phyloP scores from a whole-genome alignment of 2,113 vertebrate species.

The Cygnus buccinator region DNA sequence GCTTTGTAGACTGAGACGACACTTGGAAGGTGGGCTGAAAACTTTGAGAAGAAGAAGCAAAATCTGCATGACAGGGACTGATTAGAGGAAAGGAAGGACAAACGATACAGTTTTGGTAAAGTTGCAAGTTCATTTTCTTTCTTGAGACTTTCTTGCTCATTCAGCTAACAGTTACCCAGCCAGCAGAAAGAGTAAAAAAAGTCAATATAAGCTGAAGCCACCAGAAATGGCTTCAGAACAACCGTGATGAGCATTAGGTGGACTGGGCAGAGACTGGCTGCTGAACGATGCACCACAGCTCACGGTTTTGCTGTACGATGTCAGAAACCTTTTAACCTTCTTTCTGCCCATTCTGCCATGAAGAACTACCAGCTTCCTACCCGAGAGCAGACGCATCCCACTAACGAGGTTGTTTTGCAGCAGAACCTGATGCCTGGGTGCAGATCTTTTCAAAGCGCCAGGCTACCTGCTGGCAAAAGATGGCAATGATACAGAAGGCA shows the following conservation, averaged over 20 bases:
- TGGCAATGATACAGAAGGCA: neutral
- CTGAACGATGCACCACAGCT: no score
- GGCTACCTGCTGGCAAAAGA: neutral
- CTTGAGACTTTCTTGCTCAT: neutral
- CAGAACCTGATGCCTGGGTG: neutral
- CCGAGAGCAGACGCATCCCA: no score
- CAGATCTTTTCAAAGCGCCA: neutral
- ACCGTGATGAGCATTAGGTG: no score
- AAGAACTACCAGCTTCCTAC: neutral
- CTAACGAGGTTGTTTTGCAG: neutral
- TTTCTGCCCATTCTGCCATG: neutral
- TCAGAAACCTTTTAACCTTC: neutral
- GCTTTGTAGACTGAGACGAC: neutral
- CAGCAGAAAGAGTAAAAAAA: neutral
- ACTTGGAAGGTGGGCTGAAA: neutral
- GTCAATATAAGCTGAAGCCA: neutral
- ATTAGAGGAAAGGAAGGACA: neutral
- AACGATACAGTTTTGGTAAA: neutral
- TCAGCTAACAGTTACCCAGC: neutral
- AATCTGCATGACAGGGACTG: fast-evolving
- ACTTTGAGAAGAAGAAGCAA: neutral
- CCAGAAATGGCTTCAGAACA: neutral
- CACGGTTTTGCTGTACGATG: fast-evolving
- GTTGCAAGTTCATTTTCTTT: neutral
- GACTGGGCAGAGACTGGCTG: no score